Base-by-base conservation (phyloP, 2,888 invertebrate species). In the Bugula neritina region DNA sequence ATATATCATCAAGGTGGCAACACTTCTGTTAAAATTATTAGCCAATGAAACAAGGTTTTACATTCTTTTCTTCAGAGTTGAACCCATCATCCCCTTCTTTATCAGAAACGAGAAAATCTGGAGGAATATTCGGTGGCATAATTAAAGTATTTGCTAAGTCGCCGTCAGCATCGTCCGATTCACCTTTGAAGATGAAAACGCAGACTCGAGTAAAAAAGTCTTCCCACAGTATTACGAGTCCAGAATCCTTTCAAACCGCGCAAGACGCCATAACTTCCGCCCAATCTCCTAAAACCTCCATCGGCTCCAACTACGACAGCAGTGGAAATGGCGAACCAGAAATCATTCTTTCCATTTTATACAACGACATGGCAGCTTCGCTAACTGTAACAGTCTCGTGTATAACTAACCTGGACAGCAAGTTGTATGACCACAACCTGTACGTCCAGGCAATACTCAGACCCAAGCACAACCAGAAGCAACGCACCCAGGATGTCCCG, bases 281-380 rank as follows among this genome's bases (percentile, higher is more conserved):
- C 5, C 5, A 43, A 5, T 10, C 5, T 43, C 43, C 43, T 43
- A 43, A 43, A 17, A 43, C 43, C 43, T 43, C 43, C 17, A 43
- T 17, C 43, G 43, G 43, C 43, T 43, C 43, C 17, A 43, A 43
- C 17, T 43, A 17, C 10, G 43, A 43, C 43, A 10, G 5, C 43
- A 43, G 17, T 43, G 43, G 43, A 17, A 43, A 43, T 17, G 10
- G 17, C 43, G 17, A 43, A 10, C 43, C 43, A 17, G 63, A 63
- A n/a, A 63, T 63, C 3, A 31, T 63, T 5, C n/a, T 63, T 1
- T 63, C 63, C 13, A 31, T 63, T 31, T 34, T 63, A 31, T 63
- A 63, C 27, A 63, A 63, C 31, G 63, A 63, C 63, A 63, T 25
- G 31, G 27, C 29, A 31, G 63, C 63, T 29, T 63, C 63, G 63